phyloP scores from a whole-genome alignment of 2,888 invertebrate species.

The Nezara viridula region DNA sequence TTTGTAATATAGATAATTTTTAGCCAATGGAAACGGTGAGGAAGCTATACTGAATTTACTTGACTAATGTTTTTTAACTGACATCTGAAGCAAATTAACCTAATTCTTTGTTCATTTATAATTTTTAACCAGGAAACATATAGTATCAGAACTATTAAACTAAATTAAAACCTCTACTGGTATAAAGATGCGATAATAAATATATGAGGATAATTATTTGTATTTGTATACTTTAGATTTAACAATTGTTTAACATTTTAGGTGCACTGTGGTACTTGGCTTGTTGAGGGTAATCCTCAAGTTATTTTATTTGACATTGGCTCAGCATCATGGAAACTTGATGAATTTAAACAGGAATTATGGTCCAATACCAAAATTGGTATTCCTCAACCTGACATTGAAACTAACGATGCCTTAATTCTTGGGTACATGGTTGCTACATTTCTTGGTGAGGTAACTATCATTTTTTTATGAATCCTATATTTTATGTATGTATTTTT shows the following conservation, averaged over 20 bases:
- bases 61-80: too few relatives aligned
- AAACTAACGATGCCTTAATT: slow-evolving; percentile 97
- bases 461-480: neutral
- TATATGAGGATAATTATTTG: neutral
- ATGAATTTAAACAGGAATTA: slow-evolving; percentile 93
- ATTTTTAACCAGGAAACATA: neutral
- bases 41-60: too few relatives aligned
- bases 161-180: neutral
- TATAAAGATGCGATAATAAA: neutral
- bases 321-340: slow-evolving; percentile 95
- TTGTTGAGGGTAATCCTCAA: slow-evolving; percentile 99
- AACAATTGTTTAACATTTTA: slow-evolving; percentile 68
- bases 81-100: too few relatives aligned
- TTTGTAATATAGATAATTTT: too few relatives aligned
- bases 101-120: neutral
- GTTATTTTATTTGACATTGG: slow-evolving; percentile 98
- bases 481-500: neutral
- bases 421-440: slow-evolving; percentile 95
- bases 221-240: neutral
- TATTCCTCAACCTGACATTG: slow-evolving; percentile 93
- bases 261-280: slow-evolving; percentile 97
- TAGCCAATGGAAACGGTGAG: too few relatives aligned
- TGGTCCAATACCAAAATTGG: slow-evolving; percentile 92
- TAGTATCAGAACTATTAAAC: neutral
- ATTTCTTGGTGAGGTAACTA: slow-evolving; percentile 85